Conservation (phyloP, 2,113 vertebrate genomes). For the Pteruthius melanotis region DNA sequence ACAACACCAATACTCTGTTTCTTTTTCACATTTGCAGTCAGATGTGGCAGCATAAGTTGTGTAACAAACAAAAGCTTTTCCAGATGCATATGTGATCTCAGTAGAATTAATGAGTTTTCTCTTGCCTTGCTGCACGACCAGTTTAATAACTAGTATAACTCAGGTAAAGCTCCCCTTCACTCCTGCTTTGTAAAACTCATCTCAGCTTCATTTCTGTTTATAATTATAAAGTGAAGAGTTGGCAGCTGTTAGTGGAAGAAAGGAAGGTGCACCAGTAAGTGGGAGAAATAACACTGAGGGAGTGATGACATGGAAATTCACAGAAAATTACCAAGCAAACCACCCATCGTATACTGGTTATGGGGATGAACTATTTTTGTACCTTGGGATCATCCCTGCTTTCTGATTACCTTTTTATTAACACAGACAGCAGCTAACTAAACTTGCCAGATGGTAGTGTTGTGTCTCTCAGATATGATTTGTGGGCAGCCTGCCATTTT, state of each 20-base stretch:
- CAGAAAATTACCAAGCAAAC: not conserved
- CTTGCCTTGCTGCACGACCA: not conserved
- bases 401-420: not conserved
- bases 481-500: not conserved
- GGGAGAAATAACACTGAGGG: not conserved
- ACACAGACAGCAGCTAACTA: not conserved
- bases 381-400: not conserved
- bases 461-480: rapidly evolving
- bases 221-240: not conserved
- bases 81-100: not conserved
- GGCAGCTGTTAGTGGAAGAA: not conserved
- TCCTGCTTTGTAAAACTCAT: not conserved
- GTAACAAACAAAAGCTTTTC: not conserved
- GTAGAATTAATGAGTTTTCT: not conserved
- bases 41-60: not conserved
- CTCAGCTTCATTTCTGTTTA: not conserved
- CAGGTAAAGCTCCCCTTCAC: not conserved
- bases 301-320: not conserved
- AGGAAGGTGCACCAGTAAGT: not conserved
- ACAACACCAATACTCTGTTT: not conserved
- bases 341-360: not conserved
- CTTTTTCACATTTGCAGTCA: not conserved
- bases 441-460: not conserved
- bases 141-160: not conserved
- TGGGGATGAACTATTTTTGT: not conserved